Conservation (phyloP, 1,140 invertebrate species). For the Sarcophaga peregrina region DNA sequence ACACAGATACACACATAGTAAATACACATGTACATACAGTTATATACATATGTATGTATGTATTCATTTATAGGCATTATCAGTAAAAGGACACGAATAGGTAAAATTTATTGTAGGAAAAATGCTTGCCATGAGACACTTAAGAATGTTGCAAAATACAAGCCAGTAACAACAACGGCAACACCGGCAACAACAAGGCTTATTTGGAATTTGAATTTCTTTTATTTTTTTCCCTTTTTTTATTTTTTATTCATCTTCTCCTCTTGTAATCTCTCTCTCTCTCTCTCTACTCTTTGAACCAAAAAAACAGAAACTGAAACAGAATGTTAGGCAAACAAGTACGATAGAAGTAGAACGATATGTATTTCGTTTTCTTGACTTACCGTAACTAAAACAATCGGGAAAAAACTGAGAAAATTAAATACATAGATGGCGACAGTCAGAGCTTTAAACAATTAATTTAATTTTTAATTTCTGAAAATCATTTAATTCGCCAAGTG, state of each 20-base stretch:
- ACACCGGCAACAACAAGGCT: slow-evolving; percentile 18
- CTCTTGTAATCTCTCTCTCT: too few species aligned
- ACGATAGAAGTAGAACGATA: not conserved
- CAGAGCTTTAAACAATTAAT: not conserved
- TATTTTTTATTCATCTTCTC: not conserved
- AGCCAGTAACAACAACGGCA: slow-evolving; percentile 2
- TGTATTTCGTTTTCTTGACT: slow-evolving; percentile 1
- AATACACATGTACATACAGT: not conserved
- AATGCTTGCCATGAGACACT: slow-evolving; percentile 21
- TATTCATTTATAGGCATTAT: not conserved
- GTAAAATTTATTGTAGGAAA: slow-evolving; percentile 9
- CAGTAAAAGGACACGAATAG: slow-evolving; percentile 14
- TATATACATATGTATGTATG: not conserved
- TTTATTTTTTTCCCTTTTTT: too few species aligned
- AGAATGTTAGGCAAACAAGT: not conserved
- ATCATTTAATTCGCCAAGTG: too few species aligned
- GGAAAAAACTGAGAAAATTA: not conserved
- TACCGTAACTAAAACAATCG: not conserved
- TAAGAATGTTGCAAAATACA: slow-evolving; percentile 27
- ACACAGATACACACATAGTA: not conserved
- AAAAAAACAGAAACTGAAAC: not conserved
- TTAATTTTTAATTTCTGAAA: not conserved
- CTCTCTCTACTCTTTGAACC: too few species aligned
- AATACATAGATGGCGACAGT: not conserved
- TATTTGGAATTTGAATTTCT: slow-evolving; percentile 21